A percentile compares a stretch with the other conserved stretches of the same genome.
Evolutionary conservation across 2,888 invertebrate species (phyloP).

Genomic region (Meteorus cinctellus): DNA sequence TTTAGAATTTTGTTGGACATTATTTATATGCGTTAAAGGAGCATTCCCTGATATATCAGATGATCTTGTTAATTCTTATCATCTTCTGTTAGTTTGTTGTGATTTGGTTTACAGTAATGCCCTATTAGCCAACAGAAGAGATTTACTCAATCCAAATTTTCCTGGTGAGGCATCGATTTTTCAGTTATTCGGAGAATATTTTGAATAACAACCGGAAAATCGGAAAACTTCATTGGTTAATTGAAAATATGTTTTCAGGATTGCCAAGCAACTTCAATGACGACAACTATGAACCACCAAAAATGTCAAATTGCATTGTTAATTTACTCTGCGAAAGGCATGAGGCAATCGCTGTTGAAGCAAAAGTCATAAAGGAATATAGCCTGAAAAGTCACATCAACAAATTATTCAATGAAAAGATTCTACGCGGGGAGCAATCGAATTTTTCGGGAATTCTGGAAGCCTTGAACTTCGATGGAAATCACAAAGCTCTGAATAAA

Average conservation of each 20-base stretch:
- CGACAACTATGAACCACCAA: slow-evolving; percentile 76
- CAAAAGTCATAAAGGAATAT: slow-evolving; percentile 92
- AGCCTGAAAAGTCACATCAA: slow-evolving; percentile 87
- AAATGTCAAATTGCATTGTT: slow-evolving; percentile 87
- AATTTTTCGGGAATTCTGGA: slow-evolving; percentile 86
- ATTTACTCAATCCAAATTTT: slow-evolving; percentile 90
- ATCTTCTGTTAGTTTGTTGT: slow-evolving; percentile 91
- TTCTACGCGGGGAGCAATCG: slow-evolving; percentile 83
- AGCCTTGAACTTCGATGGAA: slow-evolving; percentile 86
- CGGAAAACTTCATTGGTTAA: background rate
- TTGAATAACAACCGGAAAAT: background rate
- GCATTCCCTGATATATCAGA: slow-evolving; percentile 90
- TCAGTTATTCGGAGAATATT: slow-evolving; percentile 10
- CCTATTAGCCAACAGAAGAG: slow-evolving; percentile 84
- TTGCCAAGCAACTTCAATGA: slow-evolving; percentile 82
- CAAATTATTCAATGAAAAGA: slow-evolving; percentile 82
- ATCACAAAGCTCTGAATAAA: slow-evolving; percentile 88
- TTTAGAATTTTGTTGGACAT: slow-evolving; percentile 95
- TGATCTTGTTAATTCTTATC: slow-evolving; percentile 95
- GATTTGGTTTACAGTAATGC: slow-evolving; percentile 94
- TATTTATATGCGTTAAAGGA: slow-evolving; percentile 92
- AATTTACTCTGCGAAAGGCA: slow-evolving; percentile 86
- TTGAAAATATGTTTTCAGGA: slow-evolving; percentile 73
- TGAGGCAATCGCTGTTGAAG: slow-evolving; percentile 89
- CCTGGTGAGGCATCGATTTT: slow-evolving; percentile 76